These are phyloP conservation scores for Dendrolimus punctatus DNA, from an alignment of 1,140 invertebrate genomes.

Conservation along the genomic window DNA sequence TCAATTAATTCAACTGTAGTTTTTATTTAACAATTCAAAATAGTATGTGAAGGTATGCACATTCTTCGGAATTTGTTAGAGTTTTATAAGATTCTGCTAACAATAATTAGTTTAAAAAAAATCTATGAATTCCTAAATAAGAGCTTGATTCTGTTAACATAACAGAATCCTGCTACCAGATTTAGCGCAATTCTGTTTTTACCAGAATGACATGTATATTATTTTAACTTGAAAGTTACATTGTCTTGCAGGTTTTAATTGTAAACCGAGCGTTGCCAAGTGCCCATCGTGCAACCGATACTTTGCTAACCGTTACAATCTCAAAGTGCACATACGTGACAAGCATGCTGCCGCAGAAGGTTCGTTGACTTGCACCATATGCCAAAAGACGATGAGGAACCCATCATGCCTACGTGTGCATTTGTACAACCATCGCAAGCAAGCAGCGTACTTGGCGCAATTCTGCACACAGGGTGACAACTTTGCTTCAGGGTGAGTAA, in stretches of 20 bases:
- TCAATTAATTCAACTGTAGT: too few relatives aligned
- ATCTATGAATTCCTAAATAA: too few relatives aligned
- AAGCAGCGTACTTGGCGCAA: conserved; percentile 59
- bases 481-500: conserved; percentile 20
- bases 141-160: too few relatives aligned
- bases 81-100: too few relatives aligned
- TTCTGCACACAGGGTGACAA: conserved; percentile 45
- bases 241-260: conserved; percentile 48
- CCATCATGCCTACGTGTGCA: conserved; percentile 73
- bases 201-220: background rate
- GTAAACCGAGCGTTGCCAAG: conserved; percentile 70
- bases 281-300: conserved; percentile 73
- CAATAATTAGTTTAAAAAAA: too few relatives aligned
- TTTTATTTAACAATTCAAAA: too few relatives aligned
- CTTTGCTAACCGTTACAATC: conserved; percentile 76
- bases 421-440: conserved; percentile 75
- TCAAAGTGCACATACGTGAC: conserved; percentile 75
- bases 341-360: conserved; percentile 72
- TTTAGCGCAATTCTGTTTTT: too few relatives aligned
- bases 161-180: too few relatives aligned
- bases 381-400: conserved; percentile 74
- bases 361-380: conserved; percentile 71
- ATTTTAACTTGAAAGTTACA: conserved; percentile 5
- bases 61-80: too few relatives aligned
- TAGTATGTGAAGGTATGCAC: too few relatives aligned